Percentiles rank a stretch among this genome's conserved stretches.
Conservation (phyloP, 1,140 invertebrate species). For the Musca vetustissima region DNA sequence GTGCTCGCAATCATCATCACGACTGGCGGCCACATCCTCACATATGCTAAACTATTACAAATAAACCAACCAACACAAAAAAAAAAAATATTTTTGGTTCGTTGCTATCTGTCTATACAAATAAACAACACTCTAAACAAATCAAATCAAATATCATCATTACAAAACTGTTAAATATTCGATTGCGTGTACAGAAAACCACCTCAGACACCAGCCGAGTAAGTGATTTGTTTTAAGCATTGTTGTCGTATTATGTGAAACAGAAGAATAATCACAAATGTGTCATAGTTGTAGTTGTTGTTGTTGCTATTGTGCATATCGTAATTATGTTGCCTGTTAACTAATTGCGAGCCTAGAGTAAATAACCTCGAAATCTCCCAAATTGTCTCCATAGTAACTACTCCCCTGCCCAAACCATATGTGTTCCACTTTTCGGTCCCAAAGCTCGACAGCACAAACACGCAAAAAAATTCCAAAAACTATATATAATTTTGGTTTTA, state of each 20-base stretch:
- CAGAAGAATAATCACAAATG: background rate
- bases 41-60: background rate
- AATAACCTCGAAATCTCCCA: background rate
- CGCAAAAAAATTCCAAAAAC: too few species aligned
- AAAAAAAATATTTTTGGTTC: background rate
- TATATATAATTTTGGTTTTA: too few species aligned
- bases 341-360: slow-evolving; percentile 17
- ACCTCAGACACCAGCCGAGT: slow-evolving; percentile 56
- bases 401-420: background rate
- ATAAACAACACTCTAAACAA: slow-evolving; percentile 2
- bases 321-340: slow-evolving; percentile 17
- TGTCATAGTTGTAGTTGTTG: slow-evolving; percentile 18
- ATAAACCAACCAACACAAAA: too few species aligned
- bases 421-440: background rate
- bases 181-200: slow-evolving; percentile 47
- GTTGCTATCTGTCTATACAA: too few species aligned
- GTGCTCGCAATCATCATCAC: too few species aligned
- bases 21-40: too few species aligned
- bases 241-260: too few species aligned
- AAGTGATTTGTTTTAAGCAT: slow-evolving; percentile 34
- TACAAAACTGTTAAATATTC: slow-evolving; percentile 1
- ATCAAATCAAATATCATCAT: slow-evolving; percentile 20
- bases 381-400: too few species aligned
- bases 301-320: slow-evolving; percentile 18
- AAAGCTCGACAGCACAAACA: background rate